Conservation (phyloP, 2,113 vertebrate genomes). For the Oreochromis tanganicae region DNA sequence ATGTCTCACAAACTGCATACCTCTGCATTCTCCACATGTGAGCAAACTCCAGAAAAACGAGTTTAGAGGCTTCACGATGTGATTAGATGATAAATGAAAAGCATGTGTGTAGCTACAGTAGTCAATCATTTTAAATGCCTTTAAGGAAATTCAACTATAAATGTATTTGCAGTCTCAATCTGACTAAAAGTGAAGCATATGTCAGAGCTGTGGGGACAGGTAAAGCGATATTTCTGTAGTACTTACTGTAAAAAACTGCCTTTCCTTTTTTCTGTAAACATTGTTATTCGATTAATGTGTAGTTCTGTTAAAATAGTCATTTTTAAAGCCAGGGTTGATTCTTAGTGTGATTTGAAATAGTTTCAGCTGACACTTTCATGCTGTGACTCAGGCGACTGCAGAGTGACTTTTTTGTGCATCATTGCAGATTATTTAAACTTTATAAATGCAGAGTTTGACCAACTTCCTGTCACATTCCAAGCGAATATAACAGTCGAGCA, state of each 20-base stretch:
- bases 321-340: not conserved
- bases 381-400: not conserved
- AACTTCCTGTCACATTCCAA: not conserved
- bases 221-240: not conserved
- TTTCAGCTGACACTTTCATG: not conserved
- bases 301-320: not conserved
- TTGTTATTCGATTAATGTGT: fast-evolving
- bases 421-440: not conserved
- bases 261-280: not conserved
- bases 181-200: not conserved
- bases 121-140: not conserved
- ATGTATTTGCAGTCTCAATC: not conserved
- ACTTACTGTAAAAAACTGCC: too few relatives aligned
- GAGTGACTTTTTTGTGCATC: not conserved
- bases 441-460: not conserved
- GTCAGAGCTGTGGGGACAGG: not conserved
- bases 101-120: fast-evolving
- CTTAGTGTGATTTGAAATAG: not conserved
- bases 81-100: not conserved
- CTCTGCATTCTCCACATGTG: not conserved
- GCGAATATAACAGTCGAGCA: fast-evolving
- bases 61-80: not conserved
- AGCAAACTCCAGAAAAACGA: not conserved
- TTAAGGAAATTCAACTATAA: not conserved
- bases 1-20: not conserved